Base-by-base conservation (phyloP, 2,797 vertebrate species). In the Myotis findleyi region DNA sequence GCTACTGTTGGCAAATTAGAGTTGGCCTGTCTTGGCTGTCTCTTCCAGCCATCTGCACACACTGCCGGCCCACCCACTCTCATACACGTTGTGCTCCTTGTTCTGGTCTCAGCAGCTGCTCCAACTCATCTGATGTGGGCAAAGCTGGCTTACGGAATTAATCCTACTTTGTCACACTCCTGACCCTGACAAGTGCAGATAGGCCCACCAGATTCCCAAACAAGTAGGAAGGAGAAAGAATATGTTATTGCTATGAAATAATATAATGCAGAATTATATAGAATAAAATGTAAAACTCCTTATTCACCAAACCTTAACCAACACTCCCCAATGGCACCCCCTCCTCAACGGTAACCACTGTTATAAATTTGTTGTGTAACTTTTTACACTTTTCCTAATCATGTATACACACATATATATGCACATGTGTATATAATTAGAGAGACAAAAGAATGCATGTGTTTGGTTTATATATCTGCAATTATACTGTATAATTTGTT, bases 251-350 rank as follows among this genome's bases (percentile, higher is more conserved):
- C 59, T 69, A 59, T 53, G 41, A 86, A 87, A 73, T 62, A 84
- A 55, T 51, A 53, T 23, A 83, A 89, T 36, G 44, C 1, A 72
- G 17, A 84, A 87, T 73, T 75, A 86, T 66, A 72, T 13, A 66
- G 27, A 90, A 47, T 92, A 87, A 95, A 94, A 86, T 7, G 23
- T 27, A 84, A 95, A 94, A 93, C 64, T 91, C 41, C 62, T 12
- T 72, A 79, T 79, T 85, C 49, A 71, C 7, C 30, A 71, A 94
- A 77, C 64, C 51, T 73, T 81, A 79, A 85, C 36, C 33, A 49
- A 76, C 38, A 83, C 75, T 94, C 23, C 30, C 44, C 57, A 88
- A 69, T 10, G 10, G 33, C 49, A 88, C 6, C 10, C 57, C 20
- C 14, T 83, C 44, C 89, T 86, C 38, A 68, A 30, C 80, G 23